Evolutionary conservation across 2,113 vertebrate genomes (phyloP), one percentile per base, ranked within the genome.

Genomic region (Hoplias malabaricus): DNA sequence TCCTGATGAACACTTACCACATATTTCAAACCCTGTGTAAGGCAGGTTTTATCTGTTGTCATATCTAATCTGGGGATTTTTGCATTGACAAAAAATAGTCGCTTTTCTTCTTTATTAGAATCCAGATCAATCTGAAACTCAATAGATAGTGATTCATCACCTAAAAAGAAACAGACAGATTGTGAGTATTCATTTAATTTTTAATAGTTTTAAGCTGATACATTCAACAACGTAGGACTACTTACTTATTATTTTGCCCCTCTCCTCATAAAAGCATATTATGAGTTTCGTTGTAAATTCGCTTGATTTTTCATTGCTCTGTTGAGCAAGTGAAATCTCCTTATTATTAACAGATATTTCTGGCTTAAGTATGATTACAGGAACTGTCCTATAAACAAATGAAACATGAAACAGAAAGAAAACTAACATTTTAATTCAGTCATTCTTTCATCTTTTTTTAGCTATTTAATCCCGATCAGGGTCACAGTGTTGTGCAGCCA

Each of bases 111-210:
- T 65, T 75, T 79, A 16, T 21, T 69, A 25, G 5, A 69, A 71
- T 88, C 87, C 76, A 88, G 67, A 61, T 84, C 68, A 83, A 88
- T 66, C 31, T 80, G 9, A 54, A 84, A 88, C 4, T 21, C 3
- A 68, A 88, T 25, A 16, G 25, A 19, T 36, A 87, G 66, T 16
- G 4, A 2, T 36, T 42, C 62, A 62, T 27, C 10, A 13, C 10
- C 85, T 87, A 61, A 65, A 62, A 29, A 33, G 10, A 61, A 65
- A 62, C 25, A 33, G 10, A 67, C 13, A 73, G 23, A 42, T 56
- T 27, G 12, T 50, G 42, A 43, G 34, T n/a, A 10, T n/a, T n/a
- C n/a, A n/a, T n/a, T n/a, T n/a, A 13, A 43, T 43, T 13, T 1
- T 31, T 16, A 54, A 53, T 23, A 34, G 12, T 54, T 38, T 40